Base-by-base conservation (phyloP, 1,140 invertebrate species). In the Bicyclus anynana region DNA sequence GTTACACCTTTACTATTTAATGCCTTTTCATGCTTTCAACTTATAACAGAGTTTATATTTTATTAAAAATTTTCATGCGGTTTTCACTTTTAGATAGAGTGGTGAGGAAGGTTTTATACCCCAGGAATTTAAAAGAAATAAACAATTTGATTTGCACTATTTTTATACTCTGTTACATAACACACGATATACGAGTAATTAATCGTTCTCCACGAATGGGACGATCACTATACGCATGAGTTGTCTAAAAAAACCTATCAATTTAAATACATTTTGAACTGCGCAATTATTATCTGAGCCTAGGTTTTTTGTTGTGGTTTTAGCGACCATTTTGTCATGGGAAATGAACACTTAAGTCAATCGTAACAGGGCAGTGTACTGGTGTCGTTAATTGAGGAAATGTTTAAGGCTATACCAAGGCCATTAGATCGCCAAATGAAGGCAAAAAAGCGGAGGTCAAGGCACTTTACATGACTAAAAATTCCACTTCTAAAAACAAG, bases 341-440 rank as follows among this genome's bases (percentile, higher is more conserved):
- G 58, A 71, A 72, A 65, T 53, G 54, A 47, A 54, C 47, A 50
- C 49, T 67, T 69, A 63, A 60, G 57, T 29, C 40, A 33, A 53
- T 66, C 47, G 62, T 33, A 73, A 73, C 55, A 69, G 68, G 46
- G 69, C 55, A 59, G 52, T 67, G 55, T 54, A 52, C 59, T 70
- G 40, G 46, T 69, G 68, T 76, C 54, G 57, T 66, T 74, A 77
- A 83, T 81, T 77, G 74, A 80, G 81, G 80, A 85, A 83, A 76
- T 75, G 77, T 62, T 68, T 65, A 63, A 80, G 69, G 59, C 73
- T 72, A 52, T 55, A 65, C 68, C 72, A 83, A 85, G 82, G 82
- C 77, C 74, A 76, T 71, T 65, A 72, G 66, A 69, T 63, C 56
- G 62, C 63, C 65, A 75, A 79, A 82, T 77, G 66, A 73, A 69